Evolutionary conservation across 2,113 vertebrate genomes (phyloP).

Genomic region (Scomber colias): DNA sequence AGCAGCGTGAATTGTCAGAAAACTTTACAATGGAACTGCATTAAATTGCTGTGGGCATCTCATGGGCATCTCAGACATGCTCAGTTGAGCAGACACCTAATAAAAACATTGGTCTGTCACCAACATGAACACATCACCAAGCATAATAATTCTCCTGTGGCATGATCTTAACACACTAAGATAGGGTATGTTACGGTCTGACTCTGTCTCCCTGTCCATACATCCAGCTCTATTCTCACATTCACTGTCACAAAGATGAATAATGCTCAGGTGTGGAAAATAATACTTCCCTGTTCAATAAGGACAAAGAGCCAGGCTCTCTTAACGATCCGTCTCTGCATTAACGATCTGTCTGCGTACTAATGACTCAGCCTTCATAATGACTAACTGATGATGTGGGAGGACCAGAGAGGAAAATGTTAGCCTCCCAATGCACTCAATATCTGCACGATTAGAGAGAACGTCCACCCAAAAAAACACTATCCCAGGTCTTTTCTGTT

Average conservation of each 20-base stretch:
- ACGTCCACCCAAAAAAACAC: constrained; percentile 32
- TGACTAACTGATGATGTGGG: constrained; percentile 76
- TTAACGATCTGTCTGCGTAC: constrained; percentile 67
- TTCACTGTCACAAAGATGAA: constrained; percentile 54
- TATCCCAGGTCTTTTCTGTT: constrained; percentile 9
- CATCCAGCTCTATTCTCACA: constrained; percentile 28
- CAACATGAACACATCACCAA: background rate
- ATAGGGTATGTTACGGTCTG: background rate
- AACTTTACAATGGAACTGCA: background rate
- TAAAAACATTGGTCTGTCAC: background rate
- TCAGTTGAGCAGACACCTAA: background rate
- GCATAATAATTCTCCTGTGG: background rate
- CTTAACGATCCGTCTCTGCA: constrained; percentile 67
- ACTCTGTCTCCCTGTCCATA: constrained; percentile 8
- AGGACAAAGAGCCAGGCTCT: constrained; percentile 72
- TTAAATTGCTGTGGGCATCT: background rate
- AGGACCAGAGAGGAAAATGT: constrained; percentile 63
- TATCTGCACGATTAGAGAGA: constrained; percentile 50
- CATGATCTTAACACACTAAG: constrained; percentile 4
- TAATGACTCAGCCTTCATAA: constrained; percentile 74
- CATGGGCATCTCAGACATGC: background rate
- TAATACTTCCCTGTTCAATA: constrained; percentile 62
- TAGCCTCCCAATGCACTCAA: constrained; percentile 58
- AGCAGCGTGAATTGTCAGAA: background rate
- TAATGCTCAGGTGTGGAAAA: constrained; percentile 70